phyloP scores from a whole-genome alignment of 2,888 invertebrate genomes.

The Therioaphis trifolii region DNA sequence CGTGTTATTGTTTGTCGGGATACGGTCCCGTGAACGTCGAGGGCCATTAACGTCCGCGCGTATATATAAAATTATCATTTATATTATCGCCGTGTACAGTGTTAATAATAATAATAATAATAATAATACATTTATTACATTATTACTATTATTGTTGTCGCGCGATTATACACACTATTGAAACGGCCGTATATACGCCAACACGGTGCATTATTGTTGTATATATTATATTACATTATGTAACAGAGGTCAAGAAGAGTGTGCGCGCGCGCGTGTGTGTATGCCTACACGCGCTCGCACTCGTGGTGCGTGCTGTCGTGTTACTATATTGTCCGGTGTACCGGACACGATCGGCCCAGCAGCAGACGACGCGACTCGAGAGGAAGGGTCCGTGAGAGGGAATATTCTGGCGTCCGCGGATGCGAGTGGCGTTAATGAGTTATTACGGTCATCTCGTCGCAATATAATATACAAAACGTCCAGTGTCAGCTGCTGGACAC shows the following conservation, averaged over 20 bases:
- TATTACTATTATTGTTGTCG: not conserved
- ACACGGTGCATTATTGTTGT: not conserved
- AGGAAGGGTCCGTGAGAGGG: not conserved
- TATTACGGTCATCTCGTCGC: conserved; percentile 47
- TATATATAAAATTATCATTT: not conserved
- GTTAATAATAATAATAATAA: not conserved
- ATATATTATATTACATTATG: not conserved
- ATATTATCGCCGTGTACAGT: not conserved
- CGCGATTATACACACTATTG: not conserved
- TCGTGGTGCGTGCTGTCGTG: no score
- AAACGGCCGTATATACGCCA: not conserved
- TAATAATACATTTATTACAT: not conserved
- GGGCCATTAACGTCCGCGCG: conserved; percentile 36
- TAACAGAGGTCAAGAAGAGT: not conserved
- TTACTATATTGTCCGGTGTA: no score
- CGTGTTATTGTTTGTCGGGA: conserved; percentile 60
- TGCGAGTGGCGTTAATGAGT: conserved; percentile 60
- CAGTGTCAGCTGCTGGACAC: conserved; percentile 41
- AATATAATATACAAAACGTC: conserved; percentile 19
- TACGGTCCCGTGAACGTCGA: conserved; percentile 60
- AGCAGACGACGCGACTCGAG: no score
- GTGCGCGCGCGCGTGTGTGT: not conserved
- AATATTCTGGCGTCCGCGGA: conserved; percentile 19
- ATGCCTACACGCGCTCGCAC: no score
- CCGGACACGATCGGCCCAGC: no score